A percentile compares a stretch with the other conserved stretches of the same genome.
Conservation (phyloP, 2,113 vertebrate species). For the Daphoenositta chrysoptera region DNA sequence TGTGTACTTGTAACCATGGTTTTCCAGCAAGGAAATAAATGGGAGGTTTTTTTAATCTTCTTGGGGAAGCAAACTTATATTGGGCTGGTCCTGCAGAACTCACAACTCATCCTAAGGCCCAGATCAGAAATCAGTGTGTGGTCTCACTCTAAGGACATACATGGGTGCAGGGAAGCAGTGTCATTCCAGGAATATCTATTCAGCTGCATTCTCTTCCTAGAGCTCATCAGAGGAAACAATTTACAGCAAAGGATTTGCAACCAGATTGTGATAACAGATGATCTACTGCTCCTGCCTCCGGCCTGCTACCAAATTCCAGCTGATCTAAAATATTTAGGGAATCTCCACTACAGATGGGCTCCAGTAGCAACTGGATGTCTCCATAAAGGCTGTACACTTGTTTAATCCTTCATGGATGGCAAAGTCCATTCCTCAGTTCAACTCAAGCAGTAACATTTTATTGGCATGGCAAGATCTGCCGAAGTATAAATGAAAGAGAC, state of each 20-base stretch:
- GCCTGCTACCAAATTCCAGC: background rate
- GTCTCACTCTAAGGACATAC: background rate
- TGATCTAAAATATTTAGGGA: background rate
- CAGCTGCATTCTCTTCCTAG: background rate
- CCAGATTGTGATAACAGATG: background rate
- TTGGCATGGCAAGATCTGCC: background rate
- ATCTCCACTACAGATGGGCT: background rate
- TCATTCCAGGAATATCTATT: background rate
- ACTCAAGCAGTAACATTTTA: background rate
- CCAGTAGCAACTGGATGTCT: background rate
- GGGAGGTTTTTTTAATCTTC: background rate
- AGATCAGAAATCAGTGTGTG: background rate
- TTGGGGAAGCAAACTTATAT: background rate
- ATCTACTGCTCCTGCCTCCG: background rate
- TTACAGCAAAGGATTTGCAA: background rate
- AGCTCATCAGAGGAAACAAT: background rate
- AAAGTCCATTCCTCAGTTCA: background rate
- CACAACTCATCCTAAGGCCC: background rate
- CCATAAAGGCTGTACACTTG: background rate
- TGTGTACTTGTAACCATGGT: background rate
- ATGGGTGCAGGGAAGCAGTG: background rate
- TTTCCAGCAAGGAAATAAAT: background rate
- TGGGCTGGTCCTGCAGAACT: background rate
- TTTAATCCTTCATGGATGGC: background rate
- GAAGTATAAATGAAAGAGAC: background rate